phyloP scores from a whole-genome alignment of 2,113 vertebrate genomes.

The Mormyrus iriodes region DNA sequence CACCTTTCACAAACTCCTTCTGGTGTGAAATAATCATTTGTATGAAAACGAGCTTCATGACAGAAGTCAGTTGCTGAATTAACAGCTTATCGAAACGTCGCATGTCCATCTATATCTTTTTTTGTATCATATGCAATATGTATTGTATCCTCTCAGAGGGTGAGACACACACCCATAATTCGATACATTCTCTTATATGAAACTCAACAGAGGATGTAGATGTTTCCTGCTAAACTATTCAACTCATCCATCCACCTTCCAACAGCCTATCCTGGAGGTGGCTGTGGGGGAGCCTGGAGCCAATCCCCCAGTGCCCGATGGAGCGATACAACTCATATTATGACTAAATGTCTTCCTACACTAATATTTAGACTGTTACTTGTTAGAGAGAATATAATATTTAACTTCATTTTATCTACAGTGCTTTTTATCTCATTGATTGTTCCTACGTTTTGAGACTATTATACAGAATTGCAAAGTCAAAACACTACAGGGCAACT shows the following conservation, averaged over 20 bases:
- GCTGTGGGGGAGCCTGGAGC: not conserved
- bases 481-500: not conserved
- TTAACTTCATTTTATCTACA: not conserved
- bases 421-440: not conserved
- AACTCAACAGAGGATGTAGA: not conserved
- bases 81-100: not conserved
- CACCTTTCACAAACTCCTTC: not conserved
- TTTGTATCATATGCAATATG: not conserved
- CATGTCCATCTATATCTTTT: not conserved
- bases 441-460: not conserved
- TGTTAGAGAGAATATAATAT: not conserved
- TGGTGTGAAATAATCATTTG: not conserved
- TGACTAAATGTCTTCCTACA: not conserved
- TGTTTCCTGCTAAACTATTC: not conserved
- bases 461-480: not conserved
- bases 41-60: not conserved
- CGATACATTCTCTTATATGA: not conserved
- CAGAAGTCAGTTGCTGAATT: not conserved
- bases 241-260: not conserved
- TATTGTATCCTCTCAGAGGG: not conserved
- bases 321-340: not conserved
- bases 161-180: not conserved
- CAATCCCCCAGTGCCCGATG: not conserved
- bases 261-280: not conserved
- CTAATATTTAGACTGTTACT: not conserved